Percentiles rank a stretch among this genome's conserved stretches.
phyloP scores from a whole-genome alignment of 2,113 vertebrate species.

The Mustela nigripes region DNA sequence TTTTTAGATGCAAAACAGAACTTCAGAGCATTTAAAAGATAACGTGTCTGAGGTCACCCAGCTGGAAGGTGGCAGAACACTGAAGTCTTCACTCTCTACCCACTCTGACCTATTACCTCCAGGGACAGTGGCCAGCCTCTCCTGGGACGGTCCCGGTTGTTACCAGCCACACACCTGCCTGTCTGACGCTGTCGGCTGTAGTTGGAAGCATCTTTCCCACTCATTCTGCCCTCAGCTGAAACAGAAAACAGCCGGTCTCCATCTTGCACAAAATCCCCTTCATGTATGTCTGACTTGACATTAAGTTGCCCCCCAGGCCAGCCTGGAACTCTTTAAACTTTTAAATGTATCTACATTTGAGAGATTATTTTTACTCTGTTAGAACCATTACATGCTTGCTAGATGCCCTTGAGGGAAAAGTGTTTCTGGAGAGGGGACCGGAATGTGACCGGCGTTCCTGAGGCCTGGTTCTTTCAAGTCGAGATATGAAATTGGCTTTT shows the following conservation, averaged over 20 bases:
- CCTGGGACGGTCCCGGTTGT: background rate
- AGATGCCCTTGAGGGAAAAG: constrained; percentile 28
- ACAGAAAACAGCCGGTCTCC: background rate
- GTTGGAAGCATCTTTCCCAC: background rate
- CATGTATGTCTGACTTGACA: background rate
- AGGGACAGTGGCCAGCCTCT: background rate
- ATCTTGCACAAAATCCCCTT: accelerated
- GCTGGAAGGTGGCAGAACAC: background rate
- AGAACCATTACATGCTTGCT: background rate
- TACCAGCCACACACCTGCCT: background rate
- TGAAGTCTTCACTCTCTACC: accelerated
- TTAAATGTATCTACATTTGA: background rate
- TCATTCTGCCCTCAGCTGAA: background rate
- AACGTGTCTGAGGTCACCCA: background rate
- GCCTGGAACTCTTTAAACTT: background rate
- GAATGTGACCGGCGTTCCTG: background rate
- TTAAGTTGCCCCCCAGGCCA: background rate
- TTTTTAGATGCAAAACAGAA: background rate
- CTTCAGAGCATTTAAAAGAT: background rate
- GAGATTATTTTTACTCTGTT: background rate
- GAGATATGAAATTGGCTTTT: background rate
- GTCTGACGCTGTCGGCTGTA: no score
- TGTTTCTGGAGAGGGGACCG: background rate
- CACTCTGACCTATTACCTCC: background rate
- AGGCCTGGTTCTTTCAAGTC: background rate